These are phyloP conservation scores for Pogonocichla stellata DNA, from an alignment of 2,113 vertebrate species.

Conservation along the genomic window DNA sequence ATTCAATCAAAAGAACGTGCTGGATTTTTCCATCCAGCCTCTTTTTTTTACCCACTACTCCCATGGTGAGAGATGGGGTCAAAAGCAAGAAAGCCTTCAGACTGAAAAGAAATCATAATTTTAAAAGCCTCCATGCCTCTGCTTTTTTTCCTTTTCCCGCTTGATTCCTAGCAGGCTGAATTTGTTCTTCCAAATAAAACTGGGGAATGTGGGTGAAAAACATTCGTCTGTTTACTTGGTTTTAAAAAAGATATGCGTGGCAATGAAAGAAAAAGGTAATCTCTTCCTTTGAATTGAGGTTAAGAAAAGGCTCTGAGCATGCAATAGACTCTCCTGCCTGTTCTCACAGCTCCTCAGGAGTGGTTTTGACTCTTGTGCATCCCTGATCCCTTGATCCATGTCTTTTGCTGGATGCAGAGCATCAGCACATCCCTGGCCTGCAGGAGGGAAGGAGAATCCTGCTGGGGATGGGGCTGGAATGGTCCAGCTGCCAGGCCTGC, in stretches of 20 bases:
- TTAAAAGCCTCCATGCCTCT: not conserved
- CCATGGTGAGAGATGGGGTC: not conserved
- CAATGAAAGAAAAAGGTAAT: not conserved
- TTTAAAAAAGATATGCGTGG: not conserved
- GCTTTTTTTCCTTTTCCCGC: not conserved
- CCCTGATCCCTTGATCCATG: not conserved
- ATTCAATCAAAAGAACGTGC: not conserved
- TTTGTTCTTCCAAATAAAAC: not conserved
- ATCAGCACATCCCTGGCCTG: no score
- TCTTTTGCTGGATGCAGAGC: not conserved
- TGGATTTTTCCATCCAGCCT: not conserved
- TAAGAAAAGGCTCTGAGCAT: not conserved
- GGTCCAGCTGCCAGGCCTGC: not conserved
- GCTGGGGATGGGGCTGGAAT: rapidly evolving
- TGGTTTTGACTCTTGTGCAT: not conserved
- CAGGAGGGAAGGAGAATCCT: not conserved
- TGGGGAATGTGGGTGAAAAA: not conserved
- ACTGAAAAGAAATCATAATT: not conserved
- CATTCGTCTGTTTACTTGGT: not conserved
- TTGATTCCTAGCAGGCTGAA: not conserved
- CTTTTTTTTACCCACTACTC: not conserved
- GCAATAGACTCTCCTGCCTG: not conserved
- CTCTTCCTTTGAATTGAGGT: not conserved
- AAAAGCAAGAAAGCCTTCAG: not conserved
- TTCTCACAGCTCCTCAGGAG: not conserved